Evolutionary conservation across 2,888 invertebrate genomes (phyloP).

Genomic region (Caenorhabditis panamensis): DNA sequence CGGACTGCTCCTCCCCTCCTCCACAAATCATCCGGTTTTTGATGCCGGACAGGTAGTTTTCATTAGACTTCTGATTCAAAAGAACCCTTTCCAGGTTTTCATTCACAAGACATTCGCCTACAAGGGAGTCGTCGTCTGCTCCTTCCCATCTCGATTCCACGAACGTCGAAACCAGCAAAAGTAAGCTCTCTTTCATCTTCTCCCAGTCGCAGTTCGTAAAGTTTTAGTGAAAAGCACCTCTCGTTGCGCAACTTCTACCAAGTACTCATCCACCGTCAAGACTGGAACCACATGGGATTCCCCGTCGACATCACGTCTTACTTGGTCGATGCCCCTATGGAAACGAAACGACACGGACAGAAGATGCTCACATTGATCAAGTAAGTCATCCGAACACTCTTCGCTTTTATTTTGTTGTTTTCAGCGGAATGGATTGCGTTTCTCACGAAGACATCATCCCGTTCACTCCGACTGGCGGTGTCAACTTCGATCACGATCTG

Average conservation of each 20-base stretch:
- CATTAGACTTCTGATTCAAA: neutral
- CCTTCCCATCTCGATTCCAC: slow-evolving; percentile 95
- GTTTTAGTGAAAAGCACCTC: slow-evolving; percentile 65
- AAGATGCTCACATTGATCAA: slow-evolving; percentile 69
- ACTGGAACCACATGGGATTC: slow-evolving; percentile 97
- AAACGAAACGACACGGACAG: slow-evolving; percentile 58
- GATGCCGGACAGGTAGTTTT: slow-evolving; percentile 73
- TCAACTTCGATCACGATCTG: slow-evolving; percentile 93
- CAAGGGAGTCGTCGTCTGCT: slow-evolving; percentile 95
- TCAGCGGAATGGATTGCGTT: slow-evolving; percentile 92
- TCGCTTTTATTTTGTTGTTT: slow-evolving; percentile 58
- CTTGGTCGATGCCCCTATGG: slow-evolving; percentile 69
- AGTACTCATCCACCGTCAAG: slow-evolving; percentile 95
- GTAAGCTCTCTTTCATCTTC: slow-evolving; percentile 20
- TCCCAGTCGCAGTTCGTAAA: neutral
- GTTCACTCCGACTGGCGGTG: slow-evolving; percentile 89
- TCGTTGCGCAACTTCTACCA: slow-evolving; percentile 89
- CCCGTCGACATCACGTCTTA: slow-evolving; percentile 82
- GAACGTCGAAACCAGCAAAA: slow-evolving; percentile 83
- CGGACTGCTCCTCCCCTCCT: slow-evolving; percentile 63
- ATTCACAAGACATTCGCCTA: slow-evolving; percentile 97
- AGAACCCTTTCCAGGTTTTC: slow-evolving; percentile 85
- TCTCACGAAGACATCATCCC: slow-evolving; percentile 98
- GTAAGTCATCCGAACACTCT: too few relatives aligned
- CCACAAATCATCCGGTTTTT: slow-evolving; percentile 46